phyloP scores from a whole-genome alignment of 2,113 vertebrate genomes.

The Aspiorhynchus laticeps region DNA sequence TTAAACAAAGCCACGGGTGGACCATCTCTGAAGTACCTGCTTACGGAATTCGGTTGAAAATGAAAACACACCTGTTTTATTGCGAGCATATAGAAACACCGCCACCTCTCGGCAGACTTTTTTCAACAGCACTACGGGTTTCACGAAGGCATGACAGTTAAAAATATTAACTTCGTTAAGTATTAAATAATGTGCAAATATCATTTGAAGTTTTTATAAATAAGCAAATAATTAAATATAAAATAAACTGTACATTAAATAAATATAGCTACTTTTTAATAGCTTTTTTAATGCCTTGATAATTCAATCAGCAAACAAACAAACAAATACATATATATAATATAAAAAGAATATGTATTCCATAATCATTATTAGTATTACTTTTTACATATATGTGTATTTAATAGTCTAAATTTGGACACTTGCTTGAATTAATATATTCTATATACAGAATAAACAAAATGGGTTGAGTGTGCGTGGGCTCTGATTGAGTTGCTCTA shows the following conservation, averaged over 20 bases:
- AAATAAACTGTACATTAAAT: background rate
- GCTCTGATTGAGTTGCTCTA: slow-evolving; percentile 61
- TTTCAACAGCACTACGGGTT: background rate
- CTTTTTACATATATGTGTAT: too few species aligned
- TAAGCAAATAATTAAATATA: background rate
- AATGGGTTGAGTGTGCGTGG: background rate
- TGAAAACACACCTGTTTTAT: background rate
- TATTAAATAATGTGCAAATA: background rate
- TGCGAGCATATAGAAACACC: background rate
- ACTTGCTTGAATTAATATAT: background rate
- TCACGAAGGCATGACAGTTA: background rate
- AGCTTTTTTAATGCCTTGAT: background rate
- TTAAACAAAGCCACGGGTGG: background rate
- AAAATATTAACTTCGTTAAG: background rate
- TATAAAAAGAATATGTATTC: background rate
- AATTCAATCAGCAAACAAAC: background rate
- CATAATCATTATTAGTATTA: too few species aligned
- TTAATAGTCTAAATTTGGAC: too few species aligned
- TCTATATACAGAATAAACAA: background rate
- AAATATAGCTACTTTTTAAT: too few species aligned
- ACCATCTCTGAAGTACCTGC: background rate
- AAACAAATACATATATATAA: background rate
- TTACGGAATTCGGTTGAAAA: background rate
- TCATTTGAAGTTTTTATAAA: background rate
- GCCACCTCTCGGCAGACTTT: background rate